Evolutionary conservation across 2,888 invertebrate genomes (phyloP), one percentile per base, ranked within the genome.

Genomic region (Camptogramma bilineatum): DNA sequence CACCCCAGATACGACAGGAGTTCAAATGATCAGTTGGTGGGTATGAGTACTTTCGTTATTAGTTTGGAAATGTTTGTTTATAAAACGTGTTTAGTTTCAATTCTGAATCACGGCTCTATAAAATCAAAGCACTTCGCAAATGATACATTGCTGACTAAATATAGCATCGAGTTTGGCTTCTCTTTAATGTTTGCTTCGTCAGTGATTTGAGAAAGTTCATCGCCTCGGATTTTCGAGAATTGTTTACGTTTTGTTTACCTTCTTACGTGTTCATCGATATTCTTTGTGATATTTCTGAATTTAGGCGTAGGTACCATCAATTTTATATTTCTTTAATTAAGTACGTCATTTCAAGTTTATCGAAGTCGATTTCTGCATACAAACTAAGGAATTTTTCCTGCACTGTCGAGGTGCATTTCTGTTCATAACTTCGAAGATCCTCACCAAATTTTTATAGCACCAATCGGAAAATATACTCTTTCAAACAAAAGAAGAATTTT

Each of bases 121-220:
- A 64, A 60, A 56, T 54, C 24, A 54, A 24, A 66, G 24, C 54
- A 51, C 57, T 58, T 51, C 28, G 16, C 39, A 47, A 61, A 62
- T 62, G 46, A 54, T 58, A 51, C 57, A 56, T 51, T 52, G 16
- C 58, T n/a, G 19, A 19, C 28, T 66, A 62, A 55, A 66, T 52
- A 62, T 66, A 66, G 42, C 50, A 5, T 62, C 28, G 57, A 50
- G 47, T 66, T 61, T 66, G 66, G 66, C 66, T 54, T 51, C 53
- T 46, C 19, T 53, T 53, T 53, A 44, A 56, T 47, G 51, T 52
- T 58, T 19, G 44, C 39, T 28, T 50, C 57, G 62, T 47, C 65
- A 58, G 46, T 61, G 61, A 65, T 56, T 61, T 57, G 3, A 44
- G 28, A 47, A 65, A 66, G 66, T 62, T 66, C 66, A 52, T 52